phyloP scores from a whole-genome alignment of 2,113 vertebrate species.

The Haemorhous mexicanus region DNA sequence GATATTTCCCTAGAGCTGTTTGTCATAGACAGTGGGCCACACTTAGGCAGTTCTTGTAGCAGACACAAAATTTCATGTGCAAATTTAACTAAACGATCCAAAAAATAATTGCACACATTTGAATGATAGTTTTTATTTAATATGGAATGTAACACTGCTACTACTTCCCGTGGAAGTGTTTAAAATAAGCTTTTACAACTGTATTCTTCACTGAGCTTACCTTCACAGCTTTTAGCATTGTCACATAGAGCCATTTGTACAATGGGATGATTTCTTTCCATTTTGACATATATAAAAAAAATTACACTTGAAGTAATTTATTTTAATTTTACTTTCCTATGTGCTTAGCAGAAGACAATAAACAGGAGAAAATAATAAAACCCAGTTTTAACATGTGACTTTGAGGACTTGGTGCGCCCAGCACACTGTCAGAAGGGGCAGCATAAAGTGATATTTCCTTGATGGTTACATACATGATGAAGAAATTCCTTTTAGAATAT shows the following conservation, averaged over 20 bases:
- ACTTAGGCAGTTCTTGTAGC: background rate
- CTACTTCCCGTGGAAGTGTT: background rate
- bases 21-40: background rate
- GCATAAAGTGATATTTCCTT: background rate
- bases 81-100: background rate
- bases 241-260: background rate
- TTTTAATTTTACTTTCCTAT: background rate
- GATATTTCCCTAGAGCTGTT: background rate
- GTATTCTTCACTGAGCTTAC: background rate
- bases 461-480: accelerated
- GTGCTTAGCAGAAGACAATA: background rate
- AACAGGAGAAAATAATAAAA: background rate
- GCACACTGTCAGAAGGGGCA: background rate
- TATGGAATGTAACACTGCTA: background rate
- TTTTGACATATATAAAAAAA: background rate
- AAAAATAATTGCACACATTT: background rate
- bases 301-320: background rate
- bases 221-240: background rate
- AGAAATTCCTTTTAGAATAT: background rate
- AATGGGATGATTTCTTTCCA: background rate
- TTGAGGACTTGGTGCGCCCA: background rate
- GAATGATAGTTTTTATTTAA: background rate
- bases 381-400: background rate
- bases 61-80: background rate
- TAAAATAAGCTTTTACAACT: background rate